These are phyloP conservation scores for Callopanchax toddi DNA, from an alignment of 2,113 vertebrate genomes.

Conservation along the genomic window DNA sequence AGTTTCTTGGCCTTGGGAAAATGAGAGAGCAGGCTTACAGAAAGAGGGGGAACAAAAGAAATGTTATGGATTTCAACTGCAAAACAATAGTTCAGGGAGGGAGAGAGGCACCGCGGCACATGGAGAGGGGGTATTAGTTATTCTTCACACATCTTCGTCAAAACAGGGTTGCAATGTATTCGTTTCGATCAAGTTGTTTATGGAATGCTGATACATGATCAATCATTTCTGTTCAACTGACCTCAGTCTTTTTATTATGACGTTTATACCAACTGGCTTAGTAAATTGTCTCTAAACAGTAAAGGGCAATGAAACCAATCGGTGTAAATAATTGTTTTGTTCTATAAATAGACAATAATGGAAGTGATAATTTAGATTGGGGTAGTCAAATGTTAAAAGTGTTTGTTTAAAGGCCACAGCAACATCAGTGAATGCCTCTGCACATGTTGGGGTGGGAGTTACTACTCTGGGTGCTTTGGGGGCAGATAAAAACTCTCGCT, in stretches of 20 bases:
- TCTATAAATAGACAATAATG: too few relatives aligned
- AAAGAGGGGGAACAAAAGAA: conserved; percentile 75
- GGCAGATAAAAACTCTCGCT: too few relatives aligned
- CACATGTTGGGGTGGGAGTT: too few relatives aligned
- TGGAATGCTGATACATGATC: conserved; percentile 1
- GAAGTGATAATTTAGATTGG: too few relatives aligned
- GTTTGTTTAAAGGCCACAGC: too few relatives aligned
- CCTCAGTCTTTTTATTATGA: neutral
- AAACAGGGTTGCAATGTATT: conserved; percentile 5
- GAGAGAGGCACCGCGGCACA: conserved; percentile 23
- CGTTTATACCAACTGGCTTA: neutral
- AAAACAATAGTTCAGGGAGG: conserved; percentile 61
- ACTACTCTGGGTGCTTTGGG: too few relatives aligned
- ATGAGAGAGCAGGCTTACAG: conserved; percentile 70
- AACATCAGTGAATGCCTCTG: too few relatives aligned
- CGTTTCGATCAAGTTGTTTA: conserved; percentile 2
- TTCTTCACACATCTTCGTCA: conserved; percentile 28
- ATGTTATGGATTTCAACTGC: conserved; percentile 79
- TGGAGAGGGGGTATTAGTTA: conserved; percentile 24
- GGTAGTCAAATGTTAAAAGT: too few relatives aligned
- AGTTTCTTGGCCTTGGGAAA: conserved; percentile 84
- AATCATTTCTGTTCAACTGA: neutral
- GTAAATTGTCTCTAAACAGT: neutral
- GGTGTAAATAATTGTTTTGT: too few relatives aligned
- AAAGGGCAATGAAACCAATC: too few relatives aligned